Evolutionary conservation across 2,113 vertebrate genomes (phyloP).

Genomic region (Excalfactoria chinensis): DNA sequence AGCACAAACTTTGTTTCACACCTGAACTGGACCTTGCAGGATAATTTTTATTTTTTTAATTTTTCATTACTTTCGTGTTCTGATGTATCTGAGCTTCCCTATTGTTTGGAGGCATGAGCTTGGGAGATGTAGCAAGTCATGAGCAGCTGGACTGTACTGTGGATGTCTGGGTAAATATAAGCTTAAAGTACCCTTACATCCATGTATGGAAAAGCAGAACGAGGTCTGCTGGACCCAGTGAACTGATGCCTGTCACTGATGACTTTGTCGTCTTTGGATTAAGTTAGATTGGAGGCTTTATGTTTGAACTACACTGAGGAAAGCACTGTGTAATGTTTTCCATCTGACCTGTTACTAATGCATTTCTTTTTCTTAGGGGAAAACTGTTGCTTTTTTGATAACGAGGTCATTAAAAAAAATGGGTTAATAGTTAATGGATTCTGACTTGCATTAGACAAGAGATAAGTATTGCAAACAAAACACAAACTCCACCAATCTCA

Average conservation of each 20-base stretch:
- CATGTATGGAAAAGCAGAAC: fast-evolving
- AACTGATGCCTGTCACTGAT: background rate
- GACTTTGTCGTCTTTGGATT: background rate
- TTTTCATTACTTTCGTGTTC: background rate
- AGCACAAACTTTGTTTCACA: background rate
- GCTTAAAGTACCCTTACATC: background rate
- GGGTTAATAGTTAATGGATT: conserved; percentile 26
- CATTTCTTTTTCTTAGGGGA: background rate
- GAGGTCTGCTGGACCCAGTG: background rate
- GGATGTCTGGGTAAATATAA: background rate
- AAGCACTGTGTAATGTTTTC: background rate
- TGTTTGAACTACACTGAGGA: background rate
- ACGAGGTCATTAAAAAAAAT: background rate
- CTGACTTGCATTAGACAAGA: background rate
- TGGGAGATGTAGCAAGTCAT: background rate
- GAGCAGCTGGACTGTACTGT: background rate
- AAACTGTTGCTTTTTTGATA: background rate
- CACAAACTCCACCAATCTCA: background rate
- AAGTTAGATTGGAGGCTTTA: background rate
- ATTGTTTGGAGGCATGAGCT: background rate
- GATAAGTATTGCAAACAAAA: background rate
- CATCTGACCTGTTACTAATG: background rate
- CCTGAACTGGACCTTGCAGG: background rate
- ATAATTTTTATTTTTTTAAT: background rate
- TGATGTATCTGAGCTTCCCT: background rate